Percentiles rank a stretch among this genome's conserved stretches.
phyloP scores from a whole-genome alignment of 1,140 invertebrate species.

The Drosophila busckii region DNA sequence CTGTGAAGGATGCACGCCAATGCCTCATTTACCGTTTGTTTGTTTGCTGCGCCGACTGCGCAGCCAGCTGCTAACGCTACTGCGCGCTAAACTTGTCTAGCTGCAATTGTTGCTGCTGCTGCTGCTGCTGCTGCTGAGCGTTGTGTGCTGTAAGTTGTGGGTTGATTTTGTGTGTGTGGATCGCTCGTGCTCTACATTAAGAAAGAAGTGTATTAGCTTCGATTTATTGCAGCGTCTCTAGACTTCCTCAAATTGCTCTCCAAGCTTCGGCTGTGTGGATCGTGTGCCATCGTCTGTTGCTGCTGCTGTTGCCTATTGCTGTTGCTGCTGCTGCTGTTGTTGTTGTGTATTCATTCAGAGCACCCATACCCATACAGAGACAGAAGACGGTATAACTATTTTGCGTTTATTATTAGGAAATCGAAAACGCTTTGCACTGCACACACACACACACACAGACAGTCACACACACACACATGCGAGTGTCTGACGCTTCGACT shows the following conservation, averaged over 20 bases:
- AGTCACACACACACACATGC: no score
- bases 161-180: constrained; percentile 14
- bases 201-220: constrained; percentile 77
- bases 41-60: no score
- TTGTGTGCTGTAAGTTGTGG: constrained; percentile 5
- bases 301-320: neutral
- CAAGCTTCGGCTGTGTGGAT: no score
- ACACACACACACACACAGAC: no score
- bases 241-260: constrained; percentile 40
- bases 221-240: constrained; percentile 67
- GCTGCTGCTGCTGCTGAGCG: neutral
- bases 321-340: neutral
- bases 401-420: constrained; percentile 75
- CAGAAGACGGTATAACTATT: constrained; percentile 68
- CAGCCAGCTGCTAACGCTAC: constrained; percentile 22
- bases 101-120: constrained; percentile 26
- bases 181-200: constrained; percentile 66
- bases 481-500: constrained; percentile 15
- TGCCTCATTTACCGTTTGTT: constrained; percentile 70
- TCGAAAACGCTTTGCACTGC: constrained; percentile 62
- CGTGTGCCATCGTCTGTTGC: neutral
- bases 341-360: constrained; percentile 74
- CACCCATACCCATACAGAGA: constrained; percentile 71
- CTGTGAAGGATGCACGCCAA: constrained; percentile 60
- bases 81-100: constrained; percentile 64